Evolutionary conservation across 2,797 vertebrate species (phyloP), one percentile per base, ranked within the genome.

Genomic region (Poeciliopsis presidionis): DNA sequence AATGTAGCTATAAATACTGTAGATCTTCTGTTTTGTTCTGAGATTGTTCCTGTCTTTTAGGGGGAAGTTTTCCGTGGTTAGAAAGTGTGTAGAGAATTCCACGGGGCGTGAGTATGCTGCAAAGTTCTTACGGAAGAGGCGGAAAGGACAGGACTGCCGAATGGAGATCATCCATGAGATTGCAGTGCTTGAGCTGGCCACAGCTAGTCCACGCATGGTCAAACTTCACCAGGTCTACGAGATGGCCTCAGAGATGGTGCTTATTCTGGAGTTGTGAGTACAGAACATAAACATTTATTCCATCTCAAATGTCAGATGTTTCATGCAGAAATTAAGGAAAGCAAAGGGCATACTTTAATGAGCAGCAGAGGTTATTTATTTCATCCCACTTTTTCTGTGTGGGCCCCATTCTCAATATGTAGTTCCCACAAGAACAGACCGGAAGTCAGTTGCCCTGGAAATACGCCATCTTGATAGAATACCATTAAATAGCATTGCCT

Each of bases 161-260:
- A 28, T 14, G n/a, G 55, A 59, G n/a, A 59, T 59, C 55, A 59
- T 59, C 12, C 55, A 59, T 59, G 55, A 59, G 28, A 59, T 59
- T 7, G 96, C 96, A 0, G 96, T 98, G 36, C 95, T 99, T 18
- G 97, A 99, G 89, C 79, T 98, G 88, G 97, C 97, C 46, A 95
- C 94, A 0, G 87, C 93, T 82, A 97, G 93, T 88, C 91, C 88
- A 2, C 95, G 96, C 75, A 97, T 99, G 84, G 95, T 98, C 90
- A 96, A 96, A 86, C 94, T 99, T 55, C 95, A 97, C 80, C 96
- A 97, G 84, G 97, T 97, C 80, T 98, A 97, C 49, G 97, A 99
- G 92, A 97, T 97, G 69, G 80, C 96, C 0, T 96, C 96, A 6
- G 97, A 99, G 94, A 98, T 99, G 91, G 97, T 98, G 88, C 95